Base-by-base conservation (phyloP, 1,140 invertebrate species). In the Manduca sexta region DNA sequence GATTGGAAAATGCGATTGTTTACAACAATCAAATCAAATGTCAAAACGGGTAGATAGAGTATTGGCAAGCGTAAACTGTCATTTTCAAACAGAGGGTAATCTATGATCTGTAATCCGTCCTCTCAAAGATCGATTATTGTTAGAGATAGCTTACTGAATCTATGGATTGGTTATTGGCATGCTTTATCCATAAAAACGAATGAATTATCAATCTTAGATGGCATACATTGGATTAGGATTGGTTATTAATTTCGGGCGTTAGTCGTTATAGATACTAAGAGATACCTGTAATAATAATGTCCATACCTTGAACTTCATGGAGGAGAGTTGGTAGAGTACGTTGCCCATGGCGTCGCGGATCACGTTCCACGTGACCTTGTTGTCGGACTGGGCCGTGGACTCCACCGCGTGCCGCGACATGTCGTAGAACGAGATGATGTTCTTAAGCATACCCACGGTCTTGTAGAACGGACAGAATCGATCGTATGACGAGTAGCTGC, bases 391-490 rank as follows among this genome's bases (percentile, higher is more conserved):
- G 13, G 98, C 96, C 17, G 98, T 99, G 40, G 95, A 93, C 88
- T 99, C 98, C 2, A 99, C 97, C 6, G 97, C 94, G 81, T 99
- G 98, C 52, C 96, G 92, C 8, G 98, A 93, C 93, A 99, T 93
- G 80, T 99, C 98, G 79, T 99, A 99, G 87, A 99, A 99, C 21
- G 94, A 90, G 75, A 99, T 98, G 89, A 99, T 99, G 88, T 99
- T 99, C 76, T 91, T 93, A 73, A 99, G 83, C 98, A 99, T 99
- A 56, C 97, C 97, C 11, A 97, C 95, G 17, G 98, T 99, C 89
- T 99, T 99, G 90, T 99, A 99, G 90, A 99, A 99, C 71, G 98
- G 98, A 87, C 98, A 99, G 89, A 97, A 99, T 57, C 98, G 91
- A 89, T 99, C 97, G 87, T 99, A 99, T 7, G 95, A 88, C 17